Base-by-base conservation (phyloP, 2,888 invertebrate genomes). In the Oligia fasciuncula region DNA sequence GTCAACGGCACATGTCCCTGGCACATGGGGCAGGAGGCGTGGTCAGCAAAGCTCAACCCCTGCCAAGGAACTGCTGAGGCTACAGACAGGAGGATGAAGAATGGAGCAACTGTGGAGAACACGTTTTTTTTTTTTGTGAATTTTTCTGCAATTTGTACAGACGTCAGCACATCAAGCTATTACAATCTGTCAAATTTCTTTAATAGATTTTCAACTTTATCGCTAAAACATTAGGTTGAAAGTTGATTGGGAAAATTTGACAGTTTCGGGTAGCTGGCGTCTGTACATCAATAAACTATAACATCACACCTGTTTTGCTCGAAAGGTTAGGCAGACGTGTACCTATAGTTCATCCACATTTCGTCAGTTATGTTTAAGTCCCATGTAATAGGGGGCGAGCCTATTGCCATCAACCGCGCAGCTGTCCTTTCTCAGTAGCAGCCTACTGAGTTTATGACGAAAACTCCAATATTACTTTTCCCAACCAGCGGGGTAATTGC, bases 11-110 rank as follows among this genome's bases (percentile, higher is more conserved):
- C n/a, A n/a, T n/a, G n/a, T 1, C 76, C 89, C 4, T 51, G 68
- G 72, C 91, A 85, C 13, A 76, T 54, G n/a, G 90, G 87, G 57
- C 90, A 90, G 5, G 81, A 65, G 5, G 68, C 77, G 9, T 85
- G 79, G 62, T 89, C 88, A 1, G 73, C 83, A 29, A 67, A 29
- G 6, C 81, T 73, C 51, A 87, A 79, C 1, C 83, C 73, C 35
- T 81, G 82, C 17, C n/a, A 60, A 14, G 80, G 75, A 23, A 72
- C 63, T 0, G 40, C 72, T 19, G 76, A 62, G 6, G 69, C 60
- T 43, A 83, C 46, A 13, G 79, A 65, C 14, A 88, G 49, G 23
- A 86, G 46, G 9, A 86, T 46, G 29, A 86, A n/a, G 4, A 70
- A 71, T 73, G 74, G 71, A 77, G 66, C n/a, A n/a, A 76, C 72